Conservation (phyloP, 2,888 invertebrate species). For the Blera fallax region DNA sequence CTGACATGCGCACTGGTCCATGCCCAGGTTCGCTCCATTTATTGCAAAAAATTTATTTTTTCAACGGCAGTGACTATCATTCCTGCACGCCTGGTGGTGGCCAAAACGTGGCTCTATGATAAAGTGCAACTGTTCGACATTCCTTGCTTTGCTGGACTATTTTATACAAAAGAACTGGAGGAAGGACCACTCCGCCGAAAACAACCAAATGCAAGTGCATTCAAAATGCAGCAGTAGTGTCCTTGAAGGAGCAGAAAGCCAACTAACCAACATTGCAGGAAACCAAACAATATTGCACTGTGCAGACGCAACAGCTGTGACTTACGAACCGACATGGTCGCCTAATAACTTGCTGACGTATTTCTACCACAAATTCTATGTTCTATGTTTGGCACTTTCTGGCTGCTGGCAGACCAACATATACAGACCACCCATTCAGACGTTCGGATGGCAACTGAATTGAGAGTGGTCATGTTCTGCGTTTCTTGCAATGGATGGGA, state of each 20-base stretch:
- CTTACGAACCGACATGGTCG: not conserved
- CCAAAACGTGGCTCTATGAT: not conserved
- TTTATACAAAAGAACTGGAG: not conserved
- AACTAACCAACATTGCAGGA: not conserved
- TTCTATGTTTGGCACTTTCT: too few species aligned
- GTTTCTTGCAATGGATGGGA: too few species aligned
- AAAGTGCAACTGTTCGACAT: not conserved
- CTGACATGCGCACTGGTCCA: too few species aligned
- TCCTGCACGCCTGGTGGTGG: not conserved
- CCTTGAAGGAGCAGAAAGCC: not conserved
- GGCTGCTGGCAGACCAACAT: too few species aligned
- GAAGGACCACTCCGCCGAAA: not conserved
- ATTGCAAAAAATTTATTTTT: not conserved
- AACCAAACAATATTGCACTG: not conserved
- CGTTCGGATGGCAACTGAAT: too few species aligned
- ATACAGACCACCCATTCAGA: too few species aligned
- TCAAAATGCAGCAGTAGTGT: not conserved
- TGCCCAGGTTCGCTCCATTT: too few species aligned
- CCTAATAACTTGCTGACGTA: not conserved
- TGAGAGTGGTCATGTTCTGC: too few species aligned
- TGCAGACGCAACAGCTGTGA: not conserved
- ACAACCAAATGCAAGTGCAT: not conserved
- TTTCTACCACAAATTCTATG: not conserved
- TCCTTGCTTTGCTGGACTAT: too few species aligned
- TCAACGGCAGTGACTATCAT: not conserved